Conservation (phyloP, 1,140 invertebrate species). For the Kradibia gibbosae region DNA sequence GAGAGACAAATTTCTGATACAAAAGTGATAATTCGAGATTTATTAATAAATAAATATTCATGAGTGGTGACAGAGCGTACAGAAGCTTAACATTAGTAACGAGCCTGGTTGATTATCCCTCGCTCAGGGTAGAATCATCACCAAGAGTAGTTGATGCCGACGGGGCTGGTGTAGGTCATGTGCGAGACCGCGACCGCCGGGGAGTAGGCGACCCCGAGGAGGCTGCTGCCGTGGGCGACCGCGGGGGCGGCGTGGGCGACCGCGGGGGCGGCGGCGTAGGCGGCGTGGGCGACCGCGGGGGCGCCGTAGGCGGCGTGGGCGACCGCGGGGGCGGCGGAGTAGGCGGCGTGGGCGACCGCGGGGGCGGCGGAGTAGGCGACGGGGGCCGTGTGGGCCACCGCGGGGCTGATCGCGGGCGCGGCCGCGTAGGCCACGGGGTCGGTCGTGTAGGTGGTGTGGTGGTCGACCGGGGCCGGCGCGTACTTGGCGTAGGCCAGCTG, state of each 20-base stretch:
- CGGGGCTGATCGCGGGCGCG: constrained; percentile 39
- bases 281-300: background rate
- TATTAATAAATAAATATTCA: constrained; percentile 30
- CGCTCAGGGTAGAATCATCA: constrained; percentile 40
- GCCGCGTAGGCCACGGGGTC: constrained; percentile 11
- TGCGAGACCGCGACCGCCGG: constrained; percentile 79
- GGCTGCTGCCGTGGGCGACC: constrained; percentile 37
- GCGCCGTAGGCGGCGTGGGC: background rate
- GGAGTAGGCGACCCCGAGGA: constrained; percentile 73
- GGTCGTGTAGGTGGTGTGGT: background rate
- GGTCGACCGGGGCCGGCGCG: background rate
- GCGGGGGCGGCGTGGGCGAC: constrained; percentile 44
- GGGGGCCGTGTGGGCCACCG: constrained; percentile 21
- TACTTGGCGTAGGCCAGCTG: constrained; percentile 1
- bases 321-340: constrained; percentile 56
- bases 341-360: constrained; percentile 70
- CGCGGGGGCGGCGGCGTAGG: constrained; percentile 16
- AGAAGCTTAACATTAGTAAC: background rate
- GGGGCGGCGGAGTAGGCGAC: constrained; percentile 46
- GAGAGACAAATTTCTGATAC: background rate
- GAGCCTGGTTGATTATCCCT: background rate
- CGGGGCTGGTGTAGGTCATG: constrained; percentile 77
- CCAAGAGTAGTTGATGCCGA: constrained; percentile 70
- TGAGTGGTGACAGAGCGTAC: background rate
- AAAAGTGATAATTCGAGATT: background rate